These are phyloP conservation scores for Beaufortia kweichowensis DNA, from an alignment of 2,113 vertebrate species.

Conservation along the genomic window DNA sequence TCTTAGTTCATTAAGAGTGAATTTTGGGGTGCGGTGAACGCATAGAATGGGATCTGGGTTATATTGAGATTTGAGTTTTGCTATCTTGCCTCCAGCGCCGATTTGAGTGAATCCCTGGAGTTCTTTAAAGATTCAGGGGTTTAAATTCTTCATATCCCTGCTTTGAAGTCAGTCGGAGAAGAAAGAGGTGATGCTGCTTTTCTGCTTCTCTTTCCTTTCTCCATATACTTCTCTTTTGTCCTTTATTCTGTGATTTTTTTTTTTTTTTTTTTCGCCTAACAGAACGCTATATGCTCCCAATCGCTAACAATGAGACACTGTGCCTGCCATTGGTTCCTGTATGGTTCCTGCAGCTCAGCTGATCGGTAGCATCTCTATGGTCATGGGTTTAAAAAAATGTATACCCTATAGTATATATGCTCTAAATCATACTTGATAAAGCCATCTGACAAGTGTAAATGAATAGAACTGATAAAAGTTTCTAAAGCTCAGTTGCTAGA, in stretches of 20 bases:
- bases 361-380: no score
- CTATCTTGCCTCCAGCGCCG: slow-evolving; percentile 67
- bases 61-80: slow-evolving; percentile 59
- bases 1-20: slow-evolving; percentile 55
- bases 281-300: slow-evolving; percentile 25
- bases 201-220: background rate
- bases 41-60: slow-evolving; percentile 48
- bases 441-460: no score
- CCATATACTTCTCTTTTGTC: slow-evolving; percentile 3
- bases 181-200: slow-evolving; percentile 59
- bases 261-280: slow-evolving; percentile 41
- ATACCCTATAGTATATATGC: no score
- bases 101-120: slow-evolving; percentile 70
- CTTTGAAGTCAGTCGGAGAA: slow-evolving; percentile 70
- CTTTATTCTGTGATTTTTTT: slow-evolving; percentile 35
- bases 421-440: no score
- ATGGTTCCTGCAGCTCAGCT: no score
- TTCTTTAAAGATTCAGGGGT: slow-evolving; percentile 72
- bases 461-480: no score
- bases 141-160: slow-evolving; percentile 74
- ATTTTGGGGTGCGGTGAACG: slow-evolving; percentile 53
- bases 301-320: slow-evolving; percentile 11
- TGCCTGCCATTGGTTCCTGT: background rate
- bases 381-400: no score
- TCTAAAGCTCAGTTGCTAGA: no score